Evolutionary conservation across 1,140 invertebrate species (phyloP).

Genomic region (Adelges cooleyi): DNA sequence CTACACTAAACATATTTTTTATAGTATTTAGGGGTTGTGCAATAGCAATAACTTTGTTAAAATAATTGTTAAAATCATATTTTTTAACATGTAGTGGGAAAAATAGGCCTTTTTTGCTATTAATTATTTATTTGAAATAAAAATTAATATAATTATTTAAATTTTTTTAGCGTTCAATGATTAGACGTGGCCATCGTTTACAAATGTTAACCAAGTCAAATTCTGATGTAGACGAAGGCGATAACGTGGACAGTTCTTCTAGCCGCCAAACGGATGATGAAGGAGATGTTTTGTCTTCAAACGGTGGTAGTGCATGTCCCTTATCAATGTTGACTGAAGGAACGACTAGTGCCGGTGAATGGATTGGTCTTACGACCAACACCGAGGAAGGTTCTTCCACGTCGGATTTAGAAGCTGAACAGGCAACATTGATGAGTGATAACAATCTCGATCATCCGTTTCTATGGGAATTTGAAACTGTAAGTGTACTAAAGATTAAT

Average conservation of each 20-base stretch:
- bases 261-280: constrained; percentile 46
- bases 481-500: constrained; percentile 30
- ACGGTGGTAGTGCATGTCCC: constrained; percentile 39
- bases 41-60: too few relatives aligned
- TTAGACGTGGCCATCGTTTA: neutral
- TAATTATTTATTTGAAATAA: too few relatives aligned
- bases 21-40: too few relatives aligned
- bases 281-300: constrained; percentile 40
- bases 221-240: constrained; percentile 16
- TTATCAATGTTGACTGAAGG: constrained; percentile 40
- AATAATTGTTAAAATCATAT: too few relatives aligned
- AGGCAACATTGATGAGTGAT: constrained; percentile 40
- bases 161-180: neutral
- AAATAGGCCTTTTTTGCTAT: too few relatives aligned
- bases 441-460: constrained; percentile 49
- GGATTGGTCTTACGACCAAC: constrained; percentile 73
- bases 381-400: constrained; percentile 74
- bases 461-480: constrained; percentile 59
- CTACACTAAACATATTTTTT: too few relatives aligned
- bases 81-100: too few relatives aligned
- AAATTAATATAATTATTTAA: neutral
- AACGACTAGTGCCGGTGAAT: constrained; percentile 63
- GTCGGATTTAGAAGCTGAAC: constrained; percentile 52
- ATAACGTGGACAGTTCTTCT: constrained; percentile 29
- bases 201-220: neutral